Evolutionary conservation across 2,888 invertebrate species (phyloP).

Genomic region (Oxytorus armatus): DNA sequence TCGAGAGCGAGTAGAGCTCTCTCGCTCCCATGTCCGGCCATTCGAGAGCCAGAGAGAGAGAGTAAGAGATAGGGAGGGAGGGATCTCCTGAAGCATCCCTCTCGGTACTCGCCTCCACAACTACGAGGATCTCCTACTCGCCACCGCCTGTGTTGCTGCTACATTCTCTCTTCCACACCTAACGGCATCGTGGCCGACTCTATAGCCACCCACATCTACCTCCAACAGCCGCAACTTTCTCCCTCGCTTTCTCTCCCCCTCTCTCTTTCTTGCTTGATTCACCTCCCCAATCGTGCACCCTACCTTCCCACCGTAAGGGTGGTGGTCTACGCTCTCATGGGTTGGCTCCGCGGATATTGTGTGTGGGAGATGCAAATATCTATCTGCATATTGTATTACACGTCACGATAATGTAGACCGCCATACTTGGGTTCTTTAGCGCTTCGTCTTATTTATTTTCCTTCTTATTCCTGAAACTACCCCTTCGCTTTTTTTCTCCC

Average conservation of each 20-base stretch:
- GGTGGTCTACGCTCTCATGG: conserved; percentile 24
- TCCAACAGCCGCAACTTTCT: conserved; percentile 25
- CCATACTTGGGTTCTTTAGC: conserved; percentile 54
- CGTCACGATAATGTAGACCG: conserved; percentile 79
- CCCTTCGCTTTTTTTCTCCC: conserved; percentile 24
- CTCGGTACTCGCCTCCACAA: conserved; percentile 48
- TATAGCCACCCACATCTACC: conserved; percentile 55
- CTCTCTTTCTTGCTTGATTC: conserved; percentile 49
- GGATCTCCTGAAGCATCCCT: conserved; percentile 45
- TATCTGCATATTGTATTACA: conserved; percentile 82
- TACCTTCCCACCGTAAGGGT: conserved; percentile 52
- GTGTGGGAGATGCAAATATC: conserved; percentile 80
- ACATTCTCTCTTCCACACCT: conserved; percentile 64
- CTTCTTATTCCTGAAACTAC: conserved; percentile 36
- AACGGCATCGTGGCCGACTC: conserved; percentile 53
- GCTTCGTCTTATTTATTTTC: conserved; percentile 30
- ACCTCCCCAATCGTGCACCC: conserved; percentile 62
- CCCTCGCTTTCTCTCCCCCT: conserved; percentile 22
- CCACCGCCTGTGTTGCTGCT: conserved; percentile 64
- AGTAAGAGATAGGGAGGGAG: conserved; percentile 30
- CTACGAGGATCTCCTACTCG: conserved; percentile 37
- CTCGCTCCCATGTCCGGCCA: conserved; percentile 70
- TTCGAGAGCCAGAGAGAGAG: conserved; percentile 23
- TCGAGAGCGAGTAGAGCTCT: conserved; percentile 31
- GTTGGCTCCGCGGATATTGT: conserved; percentile 20